Evolutionary conservation across 2,888 invertebrate species (phyloP).

Genomic region (Drosophila greeni): DNA sequence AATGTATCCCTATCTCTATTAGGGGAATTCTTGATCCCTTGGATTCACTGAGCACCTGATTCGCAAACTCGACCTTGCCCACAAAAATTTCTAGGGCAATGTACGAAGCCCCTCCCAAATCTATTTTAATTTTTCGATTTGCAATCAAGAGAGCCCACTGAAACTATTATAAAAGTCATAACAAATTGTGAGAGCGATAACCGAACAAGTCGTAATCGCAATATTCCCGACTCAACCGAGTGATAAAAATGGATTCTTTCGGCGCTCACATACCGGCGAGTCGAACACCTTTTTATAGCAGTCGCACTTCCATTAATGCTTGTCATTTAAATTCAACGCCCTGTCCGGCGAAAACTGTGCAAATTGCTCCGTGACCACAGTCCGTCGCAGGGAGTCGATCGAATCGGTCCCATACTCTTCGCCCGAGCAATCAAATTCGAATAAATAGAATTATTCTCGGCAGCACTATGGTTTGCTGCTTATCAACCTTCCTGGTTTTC

Average conservation of each 20-base stretch:
- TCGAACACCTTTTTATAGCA: slow-evolving; percentile 40
- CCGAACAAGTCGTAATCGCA: slow-evolving; percentile 16
- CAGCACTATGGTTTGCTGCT: slow-evolving; percentile 31
- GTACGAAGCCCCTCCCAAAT: slow-evolving; percentile 4
- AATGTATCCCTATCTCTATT: not conserved
- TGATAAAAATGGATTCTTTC: slow-evolving; percentile 17
- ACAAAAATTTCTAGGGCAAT: slow-evolving; percentile 28
- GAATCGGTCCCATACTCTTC: slow-evolving; percentile 7
- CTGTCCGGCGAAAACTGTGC: slow-evolving; percentile 14
- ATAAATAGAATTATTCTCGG: not conserved
- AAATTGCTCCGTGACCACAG: slow-evolving; percentile 32
- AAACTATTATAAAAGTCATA: slow-evolving; percentile 11
- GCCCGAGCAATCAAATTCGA: slow-evolving; percentile 1
- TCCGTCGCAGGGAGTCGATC: slow-evolving; percentile 31
- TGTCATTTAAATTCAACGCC: slow-evolving; percentile 43
- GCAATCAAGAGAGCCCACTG: slow-evolving; percentile 1
- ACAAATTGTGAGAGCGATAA: slow-evolving; percentile 1
- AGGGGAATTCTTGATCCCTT: not conserved
- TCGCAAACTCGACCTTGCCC: slow-evolving; percentile 31
- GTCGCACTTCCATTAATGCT: slow-evolving; percentile 26
- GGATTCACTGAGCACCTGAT: not conserved
- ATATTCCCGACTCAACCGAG: slow-evolving; percentile 2
- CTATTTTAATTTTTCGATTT: slow-evolving; percentile 28
- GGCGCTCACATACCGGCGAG: slow-evolving; percentile 14
- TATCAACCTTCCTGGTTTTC: slow-evolving; percentile 76